A percentile compares a stretch with the other conserved stretches of the same genome.
Conservation (phyloP, 2,888 invertebrate species). For the Xiphydria camelus region DNA sequence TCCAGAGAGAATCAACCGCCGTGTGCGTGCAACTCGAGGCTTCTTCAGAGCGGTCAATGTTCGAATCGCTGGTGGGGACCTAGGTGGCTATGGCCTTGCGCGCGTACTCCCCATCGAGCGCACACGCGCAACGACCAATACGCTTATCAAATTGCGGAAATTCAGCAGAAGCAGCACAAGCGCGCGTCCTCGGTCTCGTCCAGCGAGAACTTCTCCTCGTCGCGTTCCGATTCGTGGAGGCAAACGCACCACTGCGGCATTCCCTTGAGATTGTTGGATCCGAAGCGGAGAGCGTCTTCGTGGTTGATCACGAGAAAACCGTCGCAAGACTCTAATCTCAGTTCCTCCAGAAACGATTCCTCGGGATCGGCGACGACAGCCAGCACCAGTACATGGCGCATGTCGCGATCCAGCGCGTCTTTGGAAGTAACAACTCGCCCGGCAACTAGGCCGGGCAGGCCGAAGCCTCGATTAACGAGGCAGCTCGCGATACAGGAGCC, state of each 20-base stretch:
- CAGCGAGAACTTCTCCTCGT: conserved; percentile 88
- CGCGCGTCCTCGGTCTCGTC: conserved; percentile 84
- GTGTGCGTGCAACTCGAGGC: conserved; percentile 65
- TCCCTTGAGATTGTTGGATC: conserved; percentile 72
- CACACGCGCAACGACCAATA: conserved; percentile 66
- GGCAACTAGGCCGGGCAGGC: conserved; percentile 32
- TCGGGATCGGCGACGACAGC: conserved; percentile 88
- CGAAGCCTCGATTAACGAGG: conserved; percentile 77
- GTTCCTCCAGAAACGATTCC: conserved; percentile 88
- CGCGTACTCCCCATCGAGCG: conserved; percentile 52
- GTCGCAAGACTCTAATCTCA: conserved; percentile 88
- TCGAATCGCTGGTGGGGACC: conserved; percentile 38
- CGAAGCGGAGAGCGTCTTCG: conserved; percentile 80
- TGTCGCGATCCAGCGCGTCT: conserved; percentile 81
- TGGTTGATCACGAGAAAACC: conserved; percentile 92
- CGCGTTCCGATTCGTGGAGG: conserved; percentile 84
- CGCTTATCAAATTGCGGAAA: conserved; percentile 75
- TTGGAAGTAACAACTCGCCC: conserved; percentile 60
- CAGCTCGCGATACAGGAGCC: conserved; percentile 82
- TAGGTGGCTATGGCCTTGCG: conserved; percentile 61
- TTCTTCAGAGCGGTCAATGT: conserved; percentile 59
- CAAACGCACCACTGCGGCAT: conserved; percentile 77
- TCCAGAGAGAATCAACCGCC: conserved; percentile 71
- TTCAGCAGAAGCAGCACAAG: conserved; percentile 75
- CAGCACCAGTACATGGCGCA: conserved; percentile 87